Base-by-base conservation (phyloP, 2,888 invertebrate genomes). In the Standfussiana lucernea region DNA sequence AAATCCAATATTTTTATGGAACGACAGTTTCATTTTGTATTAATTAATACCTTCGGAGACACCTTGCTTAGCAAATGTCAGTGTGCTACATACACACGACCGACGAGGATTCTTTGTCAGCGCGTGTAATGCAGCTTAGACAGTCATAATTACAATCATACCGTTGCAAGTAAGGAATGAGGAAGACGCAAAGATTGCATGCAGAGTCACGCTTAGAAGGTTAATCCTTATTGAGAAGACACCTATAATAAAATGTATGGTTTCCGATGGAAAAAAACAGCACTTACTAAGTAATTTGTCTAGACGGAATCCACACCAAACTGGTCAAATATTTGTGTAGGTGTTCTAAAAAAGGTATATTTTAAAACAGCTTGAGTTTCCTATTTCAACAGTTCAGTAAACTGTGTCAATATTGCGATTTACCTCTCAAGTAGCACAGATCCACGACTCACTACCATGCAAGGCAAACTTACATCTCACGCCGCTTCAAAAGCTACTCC, bases 171-270 rank as follows among this genome's bases (percentile, higher is more conserved):
- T 59, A 50, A 72, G 35, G 64, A 76, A 88, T 81, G 79, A 88
- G 89, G 87, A 87, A 87, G 87, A 77, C 47, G 28, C 65, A 35
- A 75, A 56, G 61, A 79, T 75, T 72, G 78, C 75, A 72, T 72
- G 78, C 75, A 72, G 59, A 71, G 72, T 80, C 79, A 79, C 75
- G 66, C 8, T 53, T 62, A 77, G 83, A 88, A 85, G 87, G 89
- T 83, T 87, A 87, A 77, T 78, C 80, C 82, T 45, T 74, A 84
- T 83, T 69, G 56, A 78, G 80, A 77, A 81, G 81, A 85, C 77
- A 75, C 77, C 81, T 83, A 74, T 69, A 37, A 86, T 75, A 71
- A 70, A 76, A 64, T 71, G 13, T 68, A 73, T 78, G 50, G 47
- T 67, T 82, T 80, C 80, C 78, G 77, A 76, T 68, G 74, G 45